Base-by-base conservation (phyloP, 2,888 invertebrate genomes). In the Nysson spinosus region DNA sequence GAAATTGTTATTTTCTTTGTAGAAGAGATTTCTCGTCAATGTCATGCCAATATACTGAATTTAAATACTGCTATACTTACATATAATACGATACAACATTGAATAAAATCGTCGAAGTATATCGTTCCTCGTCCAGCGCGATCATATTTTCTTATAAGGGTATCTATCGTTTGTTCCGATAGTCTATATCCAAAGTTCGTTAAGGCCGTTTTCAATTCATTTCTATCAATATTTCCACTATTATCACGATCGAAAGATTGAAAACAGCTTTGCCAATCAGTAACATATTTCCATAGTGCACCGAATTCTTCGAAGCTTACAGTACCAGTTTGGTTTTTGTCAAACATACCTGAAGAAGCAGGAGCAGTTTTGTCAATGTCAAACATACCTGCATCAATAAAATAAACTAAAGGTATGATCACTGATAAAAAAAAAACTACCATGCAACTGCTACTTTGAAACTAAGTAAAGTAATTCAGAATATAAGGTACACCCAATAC, bases 21-120 rank as follows among this genome's bases (percentile, higher is more conserved):
- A n/a, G n/a, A n/a, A n/a, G n/a, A n/a, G n/a, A n/a, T n/a, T n/a
- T n/a, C n/a, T n/a, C n/a, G n/a, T n/a, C n/a, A n/a, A n/a, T n/a
- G n/a, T n/a, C n/a, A n/a, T n/a, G n/a, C n/a, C n/a, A n/a, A n/a
- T 39, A 44, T 16, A 26, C 12, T 30, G 17, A 46, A 34, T 16
- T 4, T 6, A 14, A 56, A 24, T 52, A 32, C n/a, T n/a, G n/a
- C 20, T 37, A 75, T 83, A 92, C 95, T 94, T 90, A 97, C 97
- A 89, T 97, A 95, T 83, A 98, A 89, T 50, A 95, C 93, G 67
- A 98, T 93, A 86, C 97, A 97, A 85, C 97, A 96, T 86, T 98
- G 98, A 76, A 99, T 98, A 86, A 99, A 99, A 87, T 99, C 99
- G 89, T 99, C 99, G 88, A 99, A 99, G 50, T 96, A 91, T 78